phyloP scores from a whole-genome alignment of 2,888 invertebrate genomes.

The Lithophane socia region DNA sequence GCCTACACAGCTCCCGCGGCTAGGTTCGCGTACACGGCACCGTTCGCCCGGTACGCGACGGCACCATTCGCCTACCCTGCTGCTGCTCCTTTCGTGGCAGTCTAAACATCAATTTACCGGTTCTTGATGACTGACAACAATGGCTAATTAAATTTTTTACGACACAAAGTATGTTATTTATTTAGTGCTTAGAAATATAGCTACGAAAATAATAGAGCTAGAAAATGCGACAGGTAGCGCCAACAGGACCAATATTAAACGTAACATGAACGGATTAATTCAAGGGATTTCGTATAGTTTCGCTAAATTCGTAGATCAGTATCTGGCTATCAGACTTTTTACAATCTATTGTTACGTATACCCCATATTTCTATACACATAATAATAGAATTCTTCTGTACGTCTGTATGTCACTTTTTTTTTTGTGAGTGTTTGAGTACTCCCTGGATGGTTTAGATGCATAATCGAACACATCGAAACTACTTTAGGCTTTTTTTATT shows the following conservation, averaged over 20 bases:
- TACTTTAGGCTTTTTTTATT: too few species aligned
- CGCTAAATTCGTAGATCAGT: neutral
- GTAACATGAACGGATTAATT: neutral
- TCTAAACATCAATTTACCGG: constrained; percentile 68
- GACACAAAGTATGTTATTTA: constrained; percentile 3
- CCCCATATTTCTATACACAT: neutral
- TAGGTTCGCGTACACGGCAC: constrained; percentile 73
- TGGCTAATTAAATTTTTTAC: constrained; percentile 78
- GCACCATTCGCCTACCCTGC: constrained; percentile 75
- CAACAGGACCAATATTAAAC: neutral
- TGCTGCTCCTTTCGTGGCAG: constrained; percentile 77
- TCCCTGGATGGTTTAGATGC: too few species aligned
- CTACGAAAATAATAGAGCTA: neutral
- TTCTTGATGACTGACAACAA: constrained; percentile 73
- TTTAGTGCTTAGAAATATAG: constrained; percentile 6
- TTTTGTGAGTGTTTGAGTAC: too few species aligned
- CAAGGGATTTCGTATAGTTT: neutral
- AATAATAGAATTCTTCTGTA: too few species aligned
- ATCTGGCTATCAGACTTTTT: neutral
- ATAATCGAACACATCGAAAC: too few species aligned
- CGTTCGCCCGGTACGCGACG: constrained; percentile 71
- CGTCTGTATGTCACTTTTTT: too few species aligned
- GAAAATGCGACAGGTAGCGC: neutral
- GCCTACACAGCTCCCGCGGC: constrained; percentile 67
- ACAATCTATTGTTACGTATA: neutral